Conservation (phyloP, 2,113 vertebrate species). For the Myxocyprinus asiaticus region DNA sequence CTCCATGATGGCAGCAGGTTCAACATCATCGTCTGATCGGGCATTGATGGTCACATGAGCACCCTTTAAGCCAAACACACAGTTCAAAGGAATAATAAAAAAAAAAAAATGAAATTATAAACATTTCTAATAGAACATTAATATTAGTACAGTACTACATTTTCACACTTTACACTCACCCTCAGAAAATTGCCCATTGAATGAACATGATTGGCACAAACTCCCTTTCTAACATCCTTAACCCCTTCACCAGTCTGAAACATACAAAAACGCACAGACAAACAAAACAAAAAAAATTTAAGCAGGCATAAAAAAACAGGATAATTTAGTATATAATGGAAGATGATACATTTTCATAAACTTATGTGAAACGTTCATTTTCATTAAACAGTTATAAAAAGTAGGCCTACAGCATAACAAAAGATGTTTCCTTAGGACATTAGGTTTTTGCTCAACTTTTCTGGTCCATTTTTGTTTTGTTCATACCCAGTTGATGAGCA, state of each 20-base stretch:
- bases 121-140: no score
- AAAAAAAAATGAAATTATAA: no score
- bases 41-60: slow-evolving; percentile 93
- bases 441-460: no score
- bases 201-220: slow-evolving; percentile 88
- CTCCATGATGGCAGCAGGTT: slow-evolving; percentile 83
- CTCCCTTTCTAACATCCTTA: slow-evolving; percentile 83
- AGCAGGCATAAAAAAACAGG: not conserved
- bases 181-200: slow-evolving; percentile 87
- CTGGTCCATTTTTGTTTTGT: not conserved
- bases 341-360: not conserved
- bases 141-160: not conserved
- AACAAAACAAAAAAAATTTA: no score
- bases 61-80: slow-evolving; percentile 73
- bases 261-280: not conserved
- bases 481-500: slow-evolving; percentile 96
- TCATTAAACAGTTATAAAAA: no score
- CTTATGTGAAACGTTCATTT: not conserved
- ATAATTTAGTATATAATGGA: slow-evolving; percentile 3
- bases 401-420: no score
- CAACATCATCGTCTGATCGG: slow-evolving; percentile 88
- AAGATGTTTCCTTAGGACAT: no score
- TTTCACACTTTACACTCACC: slow-evolving; percentile 67
- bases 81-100: not conserved
- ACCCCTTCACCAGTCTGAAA: slow-evolving; percentile 74